phyloP scores from a whole-genome alignment of 1,140 invertebrate species.

The Anthonomus grandis region DNA sequence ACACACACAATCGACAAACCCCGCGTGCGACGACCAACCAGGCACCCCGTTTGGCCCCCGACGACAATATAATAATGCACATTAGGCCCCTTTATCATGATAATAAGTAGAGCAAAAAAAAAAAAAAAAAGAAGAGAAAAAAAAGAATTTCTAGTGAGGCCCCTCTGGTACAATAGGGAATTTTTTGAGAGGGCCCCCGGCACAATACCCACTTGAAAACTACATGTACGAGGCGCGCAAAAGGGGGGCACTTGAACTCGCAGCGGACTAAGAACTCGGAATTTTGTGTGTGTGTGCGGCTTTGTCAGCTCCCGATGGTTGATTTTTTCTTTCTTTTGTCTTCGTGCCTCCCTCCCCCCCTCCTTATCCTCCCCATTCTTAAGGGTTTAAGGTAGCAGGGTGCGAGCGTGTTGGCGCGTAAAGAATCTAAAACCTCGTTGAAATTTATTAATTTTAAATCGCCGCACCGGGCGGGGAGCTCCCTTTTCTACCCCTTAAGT shows the following conservation, averaged over 20 bases:
- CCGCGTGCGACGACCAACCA: too few species aligned
- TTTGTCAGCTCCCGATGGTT: slow-evolving; percentile 16
- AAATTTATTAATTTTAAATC: background rate
- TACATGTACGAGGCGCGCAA: slow-evolving; percentile 33
- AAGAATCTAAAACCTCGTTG: slow-evolving; percentile 14
- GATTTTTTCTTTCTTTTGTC: too few species aligned
- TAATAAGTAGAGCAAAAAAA: slow-evolving; percentile 31
- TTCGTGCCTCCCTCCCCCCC: too few species aligned
- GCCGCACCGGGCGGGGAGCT: slow-evolving; percentile 14
- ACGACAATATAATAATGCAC: slow-evolving; percentile 28
- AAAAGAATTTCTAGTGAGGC: slow-evolving; percentile 19
- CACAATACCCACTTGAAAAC: slow-evolving; percentile 32
- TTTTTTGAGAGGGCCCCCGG: slow-evolving; percentile 23
- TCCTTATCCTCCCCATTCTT: too few species aligned
- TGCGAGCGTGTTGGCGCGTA: slow-evolving; percentile 22
- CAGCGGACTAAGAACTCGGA: slow-evolving; percentile 19
- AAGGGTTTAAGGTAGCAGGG: slow-evolving; percentile 22
- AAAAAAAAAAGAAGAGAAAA: too few species aligned
- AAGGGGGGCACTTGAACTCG: slow-evolving; percentile 31
- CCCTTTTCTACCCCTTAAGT: too few species aligned
- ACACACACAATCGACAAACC: slow-evolving; percentile 7
- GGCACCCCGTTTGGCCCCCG: slow-evolving; percentile 5
- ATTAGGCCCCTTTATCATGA: slow-evolving; percentile 32
- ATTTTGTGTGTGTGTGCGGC: slow-evolving; percentile 22
- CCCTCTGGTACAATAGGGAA: slow-evolving; percentile 24